Evolutionary conservation across 92 coral and sea anemone genomes (phyloP).

Genomic region (Parazoanthus atlanticus): DNA sequence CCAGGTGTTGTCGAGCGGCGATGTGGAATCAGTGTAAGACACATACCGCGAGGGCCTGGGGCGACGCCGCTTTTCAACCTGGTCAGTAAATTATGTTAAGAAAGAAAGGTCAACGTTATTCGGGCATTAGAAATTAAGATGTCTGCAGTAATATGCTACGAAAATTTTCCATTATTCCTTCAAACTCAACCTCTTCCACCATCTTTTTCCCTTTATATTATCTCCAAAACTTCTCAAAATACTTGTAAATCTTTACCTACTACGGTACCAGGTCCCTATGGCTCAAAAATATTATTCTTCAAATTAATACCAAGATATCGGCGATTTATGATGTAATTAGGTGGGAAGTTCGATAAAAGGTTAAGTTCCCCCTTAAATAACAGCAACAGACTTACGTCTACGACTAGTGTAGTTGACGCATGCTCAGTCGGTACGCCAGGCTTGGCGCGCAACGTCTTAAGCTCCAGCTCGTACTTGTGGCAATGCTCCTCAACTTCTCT

Average conservation of each 20-base stretch:
- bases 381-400: conserved; percentile 52
- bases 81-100: background rate
- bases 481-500: conserved; percentile 66
- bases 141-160: background rate
- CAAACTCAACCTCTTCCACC: too few species aligned
- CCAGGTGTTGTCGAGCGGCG: conserved; percentile 37
- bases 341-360: too few species aligned
- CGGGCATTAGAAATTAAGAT: background rate
- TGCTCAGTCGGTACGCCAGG: conserved; percentile 66
- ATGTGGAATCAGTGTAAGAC: conserved; percentile 8
- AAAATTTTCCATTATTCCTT: too few species aligned
- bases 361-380: too few species aligned
- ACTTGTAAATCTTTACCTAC: too few species aligned
- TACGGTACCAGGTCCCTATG: too few species aligned
- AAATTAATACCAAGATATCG: too few species aligned
- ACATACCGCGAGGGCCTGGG: conserved; percentile 28
- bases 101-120: background rate
- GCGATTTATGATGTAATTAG: too few species aligned
- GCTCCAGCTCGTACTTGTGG: conserved; percentile 65
- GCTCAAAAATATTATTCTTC: too few species aligned
- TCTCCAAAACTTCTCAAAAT: too few species aligned
- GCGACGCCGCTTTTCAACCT: conserved; percentile 41
- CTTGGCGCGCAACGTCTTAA: conserved; percentile 67
- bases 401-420: conserved; percentile 83
- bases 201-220: too few species aligned